Evolutionary conservation across 1,140 invertebrate genomes (phyloP).

Genomic region (Aphaenogaster ashmeadi): DNA sequence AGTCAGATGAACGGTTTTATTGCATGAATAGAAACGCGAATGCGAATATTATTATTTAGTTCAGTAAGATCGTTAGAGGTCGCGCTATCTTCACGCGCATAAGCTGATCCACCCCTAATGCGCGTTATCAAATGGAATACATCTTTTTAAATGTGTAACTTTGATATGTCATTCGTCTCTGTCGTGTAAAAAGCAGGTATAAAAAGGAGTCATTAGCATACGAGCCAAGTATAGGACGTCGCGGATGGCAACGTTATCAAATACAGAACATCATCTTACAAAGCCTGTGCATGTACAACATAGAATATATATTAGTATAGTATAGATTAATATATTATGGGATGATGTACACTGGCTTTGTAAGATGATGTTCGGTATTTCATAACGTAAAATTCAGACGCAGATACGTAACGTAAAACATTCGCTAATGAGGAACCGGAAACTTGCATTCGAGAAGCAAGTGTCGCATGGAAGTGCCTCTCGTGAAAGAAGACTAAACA

Average conservation of each 20-base stretch:
- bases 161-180: not conserved
- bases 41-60: conserved; percentile 38
- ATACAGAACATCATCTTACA: too few relatives aligned
- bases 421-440: conserved; percentile 35
- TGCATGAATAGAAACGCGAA: not conserved
- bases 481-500: not conserved
- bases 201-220: conserved; percentile 20
- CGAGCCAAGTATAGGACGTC: not conserved
- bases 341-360: not conserved
- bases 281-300: not conserved
- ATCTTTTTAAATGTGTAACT: not conserved
- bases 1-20: not conserved
- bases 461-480: not conserved
- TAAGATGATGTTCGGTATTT: not conserved
- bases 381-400: not conserved
- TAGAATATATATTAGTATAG: not conserved
- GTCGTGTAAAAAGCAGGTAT: not conserved
- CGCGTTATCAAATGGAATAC: not conserved
- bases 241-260: not conserved
- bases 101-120: not conserved
- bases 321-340: not conserved
- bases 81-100: not conserved
- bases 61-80: not conserved
- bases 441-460: not conserved
- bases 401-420: not conserved